A percentile compares a stretch with the other conserved stretches of the same genome.
Evolutionary conservation across 1,140 invertebrate species (phyloP).

Genomic region (Zeugodacus cucurbitae): DNA sequence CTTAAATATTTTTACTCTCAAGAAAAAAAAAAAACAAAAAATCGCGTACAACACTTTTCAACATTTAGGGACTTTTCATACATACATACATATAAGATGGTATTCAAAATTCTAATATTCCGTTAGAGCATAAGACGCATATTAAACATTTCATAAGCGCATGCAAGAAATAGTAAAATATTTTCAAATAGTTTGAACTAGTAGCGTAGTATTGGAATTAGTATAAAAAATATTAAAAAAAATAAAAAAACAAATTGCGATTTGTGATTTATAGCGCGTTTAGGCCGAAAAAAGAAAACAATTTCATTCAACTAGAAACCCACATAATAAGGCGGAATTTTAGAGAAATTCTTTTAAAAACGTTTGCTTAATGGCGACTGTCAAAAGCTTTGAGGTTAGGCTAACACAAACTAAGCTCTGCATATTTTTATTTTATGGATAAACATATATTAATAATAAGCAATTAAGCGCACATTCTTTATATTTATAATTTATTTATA

Average conservation of each 20-base stretch:
- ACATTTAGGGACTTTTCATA: conserved; percentile 29
- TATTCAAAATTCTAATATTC: conserved; percentile 16
- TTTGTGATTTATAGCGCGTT: background rate
- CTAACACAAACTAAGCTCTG: too few relatives aligned
- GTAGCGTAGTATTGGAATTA: background rate
- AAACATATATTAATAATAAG: too few relatives aligned
- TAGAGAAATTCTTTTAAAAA: background rate
- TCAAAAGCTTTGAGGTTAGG: too few relatives aligned
- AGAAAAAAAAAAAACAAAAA: background rate
- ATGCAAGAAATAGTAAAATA: background rate
- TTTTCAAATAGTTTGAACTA: background rate
- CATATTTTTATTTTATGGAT: too few relatives aligned
- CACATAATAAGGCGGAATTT: too few relatives aligned
- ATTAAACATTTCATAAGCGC: background rate
- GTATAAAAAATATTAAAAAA: background rate
- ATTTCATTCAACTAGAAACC: too few relatives aligned
- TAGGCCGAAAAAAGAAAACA: too few relatives aligned
- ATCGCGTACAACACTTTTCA: background rate
- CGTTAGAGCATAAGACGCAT: background rate
- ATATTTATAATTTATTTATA: background rate
- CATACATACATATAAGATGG: background rate
- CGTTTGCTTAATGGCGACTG: too few relatives aligned
- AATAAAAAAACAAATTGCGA: background rate
- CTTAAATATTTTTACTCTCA: background rate
- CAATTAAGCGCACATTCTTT: background rate